Conservation (phyloP, 2,888 invertebrate genomes). For the Neuroscelio doddi region DNA sequence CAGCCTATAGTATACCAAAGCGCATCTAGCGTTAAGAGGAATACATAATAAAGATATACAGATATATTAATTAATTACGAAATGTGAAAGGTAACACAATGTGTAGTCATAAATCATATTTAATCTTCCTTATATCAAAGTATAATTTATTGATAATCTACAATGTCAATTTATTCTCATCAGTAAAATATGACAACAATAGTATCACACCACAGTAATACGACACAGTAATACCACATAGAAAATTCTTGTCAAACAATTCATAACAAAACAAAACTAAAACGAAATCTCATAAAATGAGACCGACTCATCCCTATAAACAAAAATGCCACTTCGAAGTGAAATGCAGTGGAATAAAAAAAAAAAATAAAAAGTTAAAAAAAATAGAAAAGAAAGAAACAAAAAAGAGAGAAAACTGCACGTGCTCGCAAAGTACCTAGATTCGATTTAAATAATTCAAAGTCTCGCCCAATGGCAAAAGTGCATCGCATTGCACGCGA, state of each 20-base stretch:
- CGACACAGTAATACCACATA: too few relatives aligned
- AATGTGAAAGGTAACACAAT: neutral
- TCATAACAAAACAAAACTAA: too few relatives aligned
- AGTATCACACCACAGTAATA: too few relatives aligned
- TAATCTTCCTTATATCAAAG: too few relatives aligned
- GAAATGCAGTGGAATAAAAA: constrained; percentile 7
- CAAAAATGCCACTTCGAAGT: constrained; percentile 9
- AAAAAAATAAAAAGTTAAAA: neutral
- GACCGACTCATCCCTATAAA: neutral
- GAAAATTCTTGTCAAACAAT: too few relatives aligned
- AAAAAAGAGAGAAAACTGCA: constrained; percentile 16
- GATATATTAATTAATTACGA: constrained; percentile 19
- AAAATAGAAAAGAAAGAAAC: constrained; percentile 7
- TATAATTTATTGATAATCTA: too few relatives aligned
- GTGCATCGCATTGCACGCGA: constrained; percentile 46
- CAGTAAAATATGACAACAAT: too few relatives aligned
- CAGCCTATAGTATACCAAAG: constrained; percentile 16
- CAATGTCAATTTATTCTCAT: too few relatives aligned
- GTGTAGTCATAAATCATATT: too few relatives aligned
- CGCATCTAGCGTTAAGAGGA: constrained; percentile 9
- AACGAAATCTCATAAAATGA: too few relatives aligned
- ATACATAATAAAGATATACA: constrained; percentile 14
- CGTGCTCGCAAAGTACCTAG: constrained; percentile 39
- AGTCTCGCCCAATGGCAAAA: constrained; percentile 45
- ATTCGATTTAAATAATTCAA: constrained; percentile 45